Conservation (phyloP, 64 coral and sea anemone genomes). For the Astreopora myriophthalma region DNA sequence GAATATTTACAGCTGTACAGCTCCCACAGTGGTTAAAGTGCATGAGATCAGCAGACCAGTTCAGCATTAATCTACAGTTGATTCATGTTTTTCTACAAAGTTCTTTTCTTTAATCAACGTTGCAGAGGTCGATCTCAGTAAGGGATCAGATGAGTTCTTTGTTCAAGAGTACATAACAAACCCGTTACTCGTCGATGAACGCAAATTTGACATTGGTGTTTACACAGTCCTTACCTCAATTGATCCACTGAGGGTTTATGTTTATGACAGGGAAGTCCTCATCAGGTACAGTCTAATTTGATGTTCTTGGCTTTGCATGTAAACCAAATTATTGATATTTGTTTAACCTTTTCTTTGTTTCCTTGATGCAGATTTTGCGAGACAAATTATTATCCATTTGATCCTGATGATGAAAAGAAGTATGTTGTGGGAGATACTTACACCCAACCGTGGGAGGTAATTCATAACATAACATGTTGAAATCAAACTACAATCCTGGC, state of each 20-base stretch:
- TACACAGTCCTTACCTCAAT: slow-evolving; percentile 94
- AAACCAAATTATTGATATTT: not conserved
- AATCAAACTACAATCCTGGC: too few species aligned
- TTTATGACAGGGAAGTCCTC: slow-evolving; percentile 90
- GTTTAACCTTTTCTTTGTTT: not conserved
- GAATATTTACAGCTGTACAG: too few species aligned
- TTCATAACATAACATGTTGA: too few species aligned
- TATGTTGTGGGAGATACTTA: slow-evolving; percentile 94
- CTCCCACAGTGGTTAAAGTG: too few species aligned
- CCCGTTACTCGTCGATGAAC: slow-evolving; percentile 84
- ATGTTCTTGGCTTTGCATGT: too few species aligned
- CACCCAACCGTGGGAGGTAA: slow-evolving; percentile 89
- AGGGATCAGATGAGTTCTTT: slow-evolving; percentile 75
- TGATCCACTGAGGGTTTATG: slow-evolving; percentile 89
- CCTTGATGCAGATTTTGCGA: slow-evolving; percentile 74
- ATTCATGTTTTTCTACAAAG: not conserved
- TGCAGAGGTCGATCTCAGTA: slow-evolving; percentile 80
- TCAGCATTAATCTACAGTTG: too few species aligned
- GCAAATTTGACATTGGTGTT: slow-evolving; percentile 97
- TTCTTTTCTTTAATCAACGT: not conserved
- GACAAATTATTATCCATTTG: slow-evolving; percentile 78
- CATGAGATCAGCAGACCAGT: too few species aligned
- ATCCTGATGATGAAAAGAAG: slow-evolving; percentile 74
- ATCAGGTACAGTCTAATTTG: slow-evolving; percentile 72
- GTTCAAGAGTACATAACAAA: slow-evolving; percentile 92